These are phyloP conservation scores for Zhengitettix transpicula DNA, from an alignment of 2,888 invertebrate genomes.

Conservation along the genomic window DNA sequence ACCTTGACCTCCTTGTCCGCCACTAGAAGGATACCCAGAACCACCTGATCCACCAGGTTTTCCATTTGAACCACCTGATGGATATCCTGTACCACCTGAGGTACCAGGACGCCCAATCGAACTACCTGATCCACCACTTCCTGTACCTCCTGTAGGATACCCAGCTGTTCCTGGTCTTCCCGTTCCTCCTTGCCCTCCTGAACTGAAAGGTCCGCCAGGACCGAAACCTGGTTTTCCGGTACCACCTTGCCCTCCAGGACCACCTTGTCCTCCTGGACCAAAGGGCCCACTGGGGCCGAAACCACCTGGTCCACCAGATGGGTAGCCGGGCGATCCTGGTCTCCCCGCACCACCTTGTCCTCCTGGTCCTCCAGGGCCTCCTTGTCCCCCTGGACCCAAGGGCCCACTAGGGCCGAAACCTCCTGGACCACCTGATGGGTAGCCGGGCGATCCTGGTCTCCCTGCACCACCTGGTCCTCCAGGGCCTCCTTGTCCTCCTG, in stretches of 20 bases:
- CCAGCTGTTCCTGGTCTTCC: slow-evolving; percentile 11
- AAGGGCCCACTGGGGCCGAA: slow-evolving; percentile 3
- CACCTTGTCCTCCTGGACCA: slow-evolving; percentile 12
- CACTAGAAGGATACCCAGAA: slow-evolving; percentile 15
- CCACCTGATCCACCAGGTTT: slow-evolving; percentile 12
- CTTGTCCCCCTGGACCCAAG: slow-evolving; percentile 5
- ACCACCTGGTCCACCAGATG: slow-evolving; percentile 9
- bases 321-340: slow-evolving; percentile 15
- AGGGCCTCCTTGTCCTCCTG: slow-evolving; percentile 13
- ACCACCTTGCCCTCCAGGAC: slow-evolving; percentile 2
- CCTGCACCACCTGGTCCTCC: slow-evolving; percentile 7
- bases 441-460: slow-evolving; percentile 13
- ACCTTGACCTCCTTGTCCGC: slow-evolving; percentile 16
- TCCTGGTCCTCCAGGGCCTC: slow-evolving; percentile 1
- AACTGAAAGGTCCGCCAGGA: slow-evolving; percentile 5
- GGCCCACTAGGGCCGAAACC: slow-evolving; percentile 4
- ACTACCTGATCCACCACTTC: slow-evolving; percentile 9
- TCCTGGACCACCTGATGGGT: slow-evolving; percentile 12
- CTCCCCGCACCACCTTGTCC: slow-evolving; percentile 7
- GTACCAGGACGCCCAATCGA: neutral
- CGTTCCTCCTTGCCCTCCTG: slow-evolving; percentile 8
- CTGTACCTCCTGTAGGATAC: slow-evolving; percentile 18
- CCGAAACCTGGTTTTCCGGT: slow-evolving; percentile 4
- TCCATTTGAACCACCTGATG: slow-evolving; percentile 14
- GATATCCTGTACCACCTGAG: slow-evolving; percentile 8